Base-by-base conservation (phyloP, 2,797 vertebrate species). In the Gambusia yucatana region DNA sequence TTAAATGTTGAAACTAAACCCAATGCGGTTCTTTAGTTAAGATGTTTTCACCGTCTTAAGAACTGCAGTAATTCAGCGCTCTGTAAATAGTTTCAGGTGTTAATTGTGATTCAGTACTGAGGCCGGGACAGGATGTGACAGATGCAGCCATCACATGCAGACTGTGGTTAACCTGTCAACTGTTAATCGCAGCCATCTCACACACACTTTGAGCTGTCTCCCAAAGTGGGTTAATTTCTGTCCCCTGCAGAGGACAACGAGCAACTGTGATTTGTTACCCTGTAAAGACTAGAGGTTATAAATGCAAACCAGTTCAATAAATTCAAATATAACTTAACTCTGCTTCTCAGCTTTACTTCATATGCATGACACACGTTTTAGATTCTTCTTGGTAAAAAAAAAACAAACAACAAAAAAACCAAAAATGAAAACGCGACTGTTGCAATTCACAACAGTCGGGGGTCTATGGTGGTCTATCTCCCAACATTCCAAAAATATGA, bases 91-190 rank as follows among this genome's bases (percentile, higher is more conserved):
- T 11, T 48, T 43, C 55, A 17, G 17, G 20, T 52, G 14, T 73
- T 82, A 46, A 33, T 69, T 57, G 44, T 73, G 48, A 78, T 55
- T 78, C 46, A 75, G 82, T 46, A 33, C 7, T 65, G 57, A 78
- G 55, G 47, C 52, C 30, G 41, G 73, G 14, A 72, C 79, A 87
- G 79, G 82, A 85, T 78, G 28, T 87, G 81, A 86, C 47, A 39
- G 74, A 74, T 72, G 17, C 44, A 79, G 39, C 69, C 72, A 48
- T 80, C 71, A 77, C 71, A 69, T 50, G 33, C 63, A 77, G 71
- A 10, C n/a, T 2, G 83, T 83, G 83, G 83, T 84, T 81, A 82
- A 80, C 82, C 47, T 78, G 74, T 77, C 57, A 84, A 72, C 71
- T 4, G 70, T 76, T 86, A 52, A 78, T 59, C 14, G n/a, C 43